Conservation (phyloP, 2,797 vertebrate genomes). For the Pangasius macronema region DNA sequence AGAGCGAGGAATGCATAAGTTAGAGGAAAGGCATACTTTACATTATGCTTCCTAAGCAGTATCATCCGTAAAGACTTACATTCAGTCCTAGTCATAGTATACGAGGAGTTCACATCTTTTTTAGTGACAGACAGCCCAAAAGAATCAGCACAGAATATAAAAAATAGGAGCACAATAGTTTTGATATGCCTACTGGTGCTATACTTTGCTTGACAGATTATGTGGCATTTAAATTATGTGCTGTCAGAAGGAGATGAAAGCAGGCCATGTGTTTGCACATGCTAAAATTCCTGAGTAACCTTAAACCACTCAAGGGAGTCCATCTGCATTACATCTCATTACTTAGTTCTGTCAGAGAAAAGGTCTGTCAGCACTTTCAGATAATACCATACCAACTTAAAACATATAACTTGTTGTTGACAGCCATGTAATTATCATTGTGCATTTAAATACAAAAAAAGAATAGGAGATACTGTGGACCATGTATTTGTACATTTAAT, state of each 20-base stretch:
- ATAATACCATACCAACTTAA: constrained; percentile 7
- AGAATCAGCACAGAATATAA: not conserved
- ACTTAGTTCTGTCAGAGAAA: constrained; percentile 24
- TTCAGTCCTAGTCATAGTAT: not conserved
- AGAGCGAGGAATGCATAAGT: not conserved
- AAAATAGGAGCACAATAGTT: not conserved
- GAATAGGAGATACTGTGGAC: not conserved
- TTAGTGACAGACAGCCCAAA: not conserved
- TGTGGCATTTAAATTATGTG: constrained; percentile 29
- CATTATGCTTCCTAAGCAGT: not conserved
- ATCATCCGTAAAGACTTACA: not conserved
- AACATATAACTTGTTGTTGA: not conserved
- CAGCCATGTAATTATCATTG: constrained; percentile 2
- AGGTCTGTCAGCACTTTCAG: constrained; percentile 13
- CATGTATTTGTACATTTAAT: constrained; percentile 24
- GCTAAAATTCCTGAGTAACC: constrained; percentile 25
- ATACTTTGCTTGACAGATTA: constrained; percentile 6
- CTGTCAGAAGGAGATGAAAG: constrained; percentile 36
- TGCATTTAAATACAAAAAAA: constrained; percentile 7
- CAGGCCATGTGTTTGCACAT: constrained; percentile 36
- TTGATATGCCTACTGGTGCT: constrained; percentile 8
- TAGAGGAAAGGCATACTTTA: not conserved
- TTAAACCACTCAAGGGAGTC: constrained; percentile 13
- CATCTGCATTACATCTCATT: not conserved
- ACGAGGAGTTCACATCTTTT: not conserved